Conservation (phyloP, 2,797 vertebrate genomes). For the Pterois miles region DNA sequence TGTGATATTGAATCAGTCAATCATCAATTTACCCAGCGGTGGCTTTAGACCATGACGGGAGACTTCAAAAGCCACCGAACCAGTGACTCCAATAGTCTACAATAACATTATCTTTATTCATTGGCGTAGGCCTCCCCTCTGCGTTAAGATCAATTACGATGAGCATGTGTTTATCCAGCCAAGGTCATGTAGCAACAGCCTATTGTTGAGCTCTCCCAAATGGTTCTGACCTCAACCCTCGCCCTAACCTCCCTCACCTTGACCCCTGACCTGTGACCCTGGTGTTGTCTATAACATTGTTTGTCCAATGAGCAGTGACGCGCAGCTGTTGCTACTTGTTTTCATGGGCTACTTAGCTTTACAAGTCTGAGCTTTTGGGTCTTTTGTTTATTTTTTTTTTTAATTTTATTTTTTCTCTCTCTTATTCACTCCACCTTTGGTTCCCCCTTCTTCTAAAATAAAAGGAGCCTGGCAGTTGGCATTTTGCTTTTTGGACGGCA, state of each 20-base stretch:
- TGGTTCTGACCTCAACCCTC: conserved; percentile 62
- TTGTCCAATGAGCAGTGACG: conserved; percentile 31
- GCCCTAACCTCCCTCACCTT: conserved; percentile 47
- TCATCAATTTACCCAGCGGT: conserved; percentile 28
- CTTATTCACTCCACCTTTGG: conserved; percentile 43
- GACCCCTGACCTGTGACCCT: conserved; percentile 55
- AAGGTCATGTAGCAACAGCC: conserved; percentile 60
- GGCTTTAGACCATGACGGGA: conserved; percentile 7
- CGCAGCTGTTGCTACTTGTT: conserved; percentile 60
- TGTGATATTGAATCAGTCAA: conserved; percentile 23
- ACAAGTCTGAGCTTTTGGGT: conserved; percentile 21
- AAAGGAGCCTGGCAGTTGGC: conserved; percentile 66
- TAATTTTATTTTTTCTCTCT: not conserved
- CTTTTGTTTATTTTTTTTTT: conserved; percentile 19
- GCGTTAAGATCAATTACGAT: conserved; percentile 61
- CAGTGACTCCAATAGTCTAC: conserved; percentile 4
- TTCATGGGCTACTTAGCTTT: conserved; percentile 36
- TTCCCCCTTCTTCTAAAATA: conserved; percentile 37
- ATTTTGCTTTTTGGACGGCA: conserved; percentile 68
- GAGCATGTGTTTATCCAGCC: conserved; percentile 69
- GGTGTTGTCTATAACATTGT: conserved; percentile 34
- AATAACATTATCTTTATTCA: conserved; percentile 69
- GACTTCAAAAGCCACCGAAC: conserved; percentile 16
- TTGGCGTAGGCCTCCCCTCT: conserved; percentile 23
- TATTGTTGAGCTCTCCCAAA: conserved; percentile 64